A percentile compares a stretch with the other conserved stretches of the same genome.
Conservation (phyloP, 2,797 vertebrate species). For the Rousettus madagascariensis region DNA sequence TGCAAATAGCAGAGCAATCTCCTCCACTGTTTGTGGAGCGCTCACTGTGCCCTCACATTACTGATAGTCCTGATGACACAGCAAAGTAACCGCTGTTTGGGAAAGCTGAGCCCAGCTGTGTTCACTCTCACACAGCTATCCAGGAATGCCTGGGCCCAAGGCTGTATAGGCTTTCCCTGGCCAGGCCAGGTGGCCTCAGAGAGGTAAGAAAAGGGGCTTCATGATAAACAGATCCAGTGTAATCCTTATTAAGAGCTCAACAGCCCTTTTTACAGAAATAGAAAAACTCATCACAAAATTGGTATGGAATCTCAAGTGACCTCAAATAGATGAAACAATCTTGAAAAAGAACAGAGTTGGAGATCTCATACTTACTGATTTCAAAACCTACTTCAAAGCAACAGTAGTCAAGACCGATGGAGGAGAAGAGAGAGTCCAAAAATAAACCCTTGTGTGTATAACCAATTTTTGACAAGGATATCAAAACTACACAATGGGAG, state of each 20-base stretch:
- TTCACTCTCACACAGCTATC: neutral
- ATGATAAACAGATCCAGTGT: neutral
- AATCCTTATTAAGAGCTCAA: neutral
- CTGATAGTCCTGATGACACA: neutral
- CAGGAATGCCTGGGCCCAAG: neutral
- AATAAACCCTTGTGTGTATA: neutral
- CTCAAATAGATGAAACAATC: neutral
- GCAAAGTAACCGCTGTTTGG: neutral
- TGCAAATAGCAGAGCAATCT: accelerated
- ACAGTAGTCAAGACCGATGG: too few species aligned
- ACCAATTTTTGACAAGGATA: neutral
- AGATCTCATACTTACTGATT: neutral
- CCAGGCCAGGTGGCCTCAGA: neutral
- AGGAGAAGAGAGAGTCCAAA: neutral
- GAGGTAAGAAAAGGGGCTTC: neutral
- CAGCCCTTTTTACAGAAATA: neutral
- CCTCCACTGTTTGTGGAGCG: neutral
- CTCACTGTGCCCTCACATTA: neutral
- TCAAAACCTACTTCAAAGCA: neutral
- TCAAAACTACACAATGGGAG: neutral
- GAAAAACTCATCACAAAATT: neutral
- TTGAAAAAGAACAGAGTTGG: neutral
- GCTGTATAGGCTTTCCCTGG: neutral
- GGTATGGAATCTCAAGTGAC: neutral
- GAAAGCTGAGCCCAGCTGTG: neutral